Evolutionary conservation across 2,113 vertebrate genomes (phyloP).

Genomic region (Eurystomus gularis): DNA sequence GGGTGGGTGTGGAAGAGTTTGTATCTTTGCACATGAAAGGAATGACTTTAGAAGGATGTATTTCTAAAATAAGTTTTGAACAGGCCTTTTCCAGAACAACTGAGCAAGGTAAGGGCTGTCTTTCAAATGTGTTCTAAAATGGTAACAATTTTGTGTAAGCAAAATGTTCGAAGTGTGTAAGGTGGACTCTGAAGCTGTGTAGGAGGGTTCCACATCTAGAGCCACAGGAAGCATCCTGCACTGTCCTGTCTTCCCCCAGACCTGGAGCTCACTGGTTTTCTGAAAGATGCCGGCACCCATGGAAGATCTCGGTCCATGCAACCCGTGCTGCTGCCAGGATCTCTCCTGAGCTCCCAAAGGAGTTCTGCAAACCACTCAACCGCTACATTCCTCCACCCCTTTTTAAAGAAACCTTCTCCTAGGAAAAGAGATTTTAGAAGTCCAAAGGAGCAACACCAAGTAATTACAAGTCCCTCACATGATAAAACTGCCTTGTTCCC

Average conservation of each 20-base stretch:
- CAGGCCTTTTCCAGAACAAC: neutral
- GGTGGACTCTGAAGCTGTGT: accelerated
- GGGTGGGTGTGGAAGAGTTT: too few relatives aligned
- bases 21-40: accelerated
- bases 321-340: neutral
- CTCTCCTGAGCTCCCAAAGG: accelerated
- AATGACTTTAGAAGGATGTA: accelerated
- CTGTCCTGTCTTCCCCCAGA: neutral
- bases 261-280: accelerated
- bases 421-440: accelerated
- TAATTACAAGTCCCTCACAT: too few relatives aligned
- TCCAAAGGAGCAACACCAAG: too few relatives aligned
- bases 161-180: neutral
- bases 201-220: too few relatives aligned
- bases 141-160: too few relatives aligned
- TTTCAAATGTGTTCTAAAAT: neutral
- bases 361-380: neutral
- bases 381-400: accelerated
- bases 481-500: neutral
- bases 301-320: accelerated
- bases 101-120: neutral
- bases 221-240: neutral
- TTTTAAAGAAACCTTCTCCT: neutral
- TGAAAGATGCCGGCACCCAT: accelerated
- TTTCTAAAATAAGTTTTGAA: neutral